phyloP scores from a whole-genome alignment of 2,113 vertebrate species.

The Passerina amoena region DNA sequence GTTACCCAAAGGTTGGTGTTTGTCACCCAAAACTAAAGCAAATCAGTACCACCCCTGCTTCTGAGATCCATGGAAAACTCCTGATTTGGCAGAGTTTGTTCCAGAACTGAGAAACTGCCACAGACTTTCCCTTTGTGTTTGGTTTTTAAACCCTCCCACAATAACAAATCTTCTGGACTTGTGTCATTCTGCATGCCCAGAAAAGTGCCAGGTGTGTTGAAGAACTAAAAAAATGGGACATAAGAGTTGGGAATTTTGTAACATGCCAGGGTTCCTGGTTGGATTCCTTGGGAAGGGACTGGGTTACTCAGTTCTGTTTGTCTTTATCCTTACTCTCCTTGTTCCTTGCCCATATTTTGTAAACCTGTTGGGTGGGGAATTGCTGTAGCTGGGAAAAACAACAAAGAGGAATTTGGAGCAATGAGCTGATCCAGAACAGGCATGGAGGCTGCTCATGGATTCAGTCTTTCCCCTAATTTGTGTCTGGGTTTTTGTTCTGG shows the following conservation, averaged over 20 bases:
- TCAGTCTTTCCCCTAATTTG: not conserved
- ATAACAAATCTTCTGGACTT: not conserved
- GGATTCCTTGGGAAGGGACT: not conserved
- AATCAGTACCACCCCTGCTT: not conserved
- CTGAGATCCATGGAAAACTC: not conserved
- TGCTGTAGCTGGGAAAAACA: not conserved
- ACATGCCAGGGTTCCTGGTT: rapidly evolving
- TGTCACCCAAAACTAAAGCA: not conserved
- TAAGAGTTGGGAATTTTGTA: not conserved
- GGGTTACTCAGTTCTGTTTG: not conserved
- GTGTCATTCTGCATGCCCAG: not conserved
- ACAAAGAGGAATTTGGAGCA: not conserved
- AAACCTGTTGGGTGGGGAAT: not conserved
- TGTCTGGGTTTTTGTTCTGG: not conserved
- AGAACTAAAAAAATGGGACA: not conserved
- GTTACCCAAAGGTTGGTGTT: not conserved
- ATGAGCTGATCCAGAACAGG: not conserved
- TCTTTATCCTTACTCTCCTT: not conserved
- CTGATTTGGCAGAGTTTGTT: not conserved
- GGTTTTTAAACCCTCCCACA: not conserved
- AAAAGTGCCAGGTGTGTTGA: not conserved
- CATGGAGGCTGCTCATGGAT: not conserved
- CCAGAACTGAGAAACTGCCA: not conserved
- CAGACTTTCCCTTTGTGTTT: rapidly evolving
- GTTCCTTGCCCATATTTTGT: not conserved